phyloP scores from a whole-genome alignment of 2,797 vertebrate genomes.

The Melanotaenia boesemani region DNA sequence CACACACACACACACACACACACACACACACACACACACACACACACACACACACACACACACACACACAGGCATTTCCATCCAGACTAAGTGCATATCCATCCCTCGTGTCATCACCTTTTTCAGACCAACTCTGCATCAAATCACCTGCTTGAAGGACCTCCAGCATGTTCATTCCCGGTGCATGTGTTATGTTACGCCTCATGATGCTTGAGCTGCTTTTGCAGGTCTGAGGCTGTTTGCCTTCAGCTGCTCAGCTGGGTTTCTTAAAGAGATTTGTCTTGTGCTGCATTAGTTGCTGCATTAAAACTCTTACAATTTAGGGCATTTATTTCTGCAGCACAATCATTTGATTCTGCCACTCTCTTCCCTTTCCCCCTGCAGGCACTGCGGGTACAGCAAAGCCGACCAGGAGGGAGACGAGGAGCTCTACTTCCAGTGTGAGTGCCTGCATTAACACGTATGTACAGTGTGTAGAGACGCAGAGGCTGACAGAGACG shows the following conservation, averaged over 20 bases:
- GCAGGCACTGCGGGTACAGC: slow-evolving; percentile 98
- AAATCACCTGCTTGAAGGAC: too few relatives aligned
- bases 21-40: too few relatives aligned
- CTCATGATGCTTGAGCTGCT: slow-evolving; percentile 23
- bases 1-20: too few relatives aligned
- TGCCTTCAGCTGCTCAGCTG: slow-evolving; percentile 45
- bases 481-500: slow-evolving; percentile 3
- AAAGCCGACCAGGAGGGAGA: slow-evolving; percentile 99
- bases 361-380: slow-evolving; percentile 43
- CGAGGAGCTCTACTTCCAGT: slow-evolving; percentile 99
- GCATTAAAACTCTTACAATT: slow-evolving; percentile 62
- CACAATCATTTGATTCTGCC: slow-evolving; percentile 67
- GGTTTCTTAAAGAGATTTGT: slow-evolving; percentile 51
- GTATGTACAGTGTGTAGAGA: slow-evolving; percentile 16
- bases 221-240: slow-evolving; percentile 13
- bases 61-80: too few relatives aligned
- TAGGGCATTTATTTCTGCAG: slow-evolving; percentile 54
- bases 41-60: too few relatives aligned
- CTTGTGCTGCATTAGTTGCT: slow-evolving; percentile 31
- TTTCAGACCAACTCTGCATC: too few relatives aligned
- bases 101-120: too few relatives aligned
- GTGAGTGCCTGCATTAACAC: slow-evolving; percentile 88
- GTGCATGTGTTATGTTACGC: too few relatives aligned
- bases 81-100: too few relatives aligned
- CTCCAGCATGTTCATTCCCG: too few relatives aligned